Evolutionary conservation across 2,888 invertebrate genomes (phyloP), one percentile per base, ranked within the genome.

Genomic region (Caenorhabditis sulstoni): DNA sequence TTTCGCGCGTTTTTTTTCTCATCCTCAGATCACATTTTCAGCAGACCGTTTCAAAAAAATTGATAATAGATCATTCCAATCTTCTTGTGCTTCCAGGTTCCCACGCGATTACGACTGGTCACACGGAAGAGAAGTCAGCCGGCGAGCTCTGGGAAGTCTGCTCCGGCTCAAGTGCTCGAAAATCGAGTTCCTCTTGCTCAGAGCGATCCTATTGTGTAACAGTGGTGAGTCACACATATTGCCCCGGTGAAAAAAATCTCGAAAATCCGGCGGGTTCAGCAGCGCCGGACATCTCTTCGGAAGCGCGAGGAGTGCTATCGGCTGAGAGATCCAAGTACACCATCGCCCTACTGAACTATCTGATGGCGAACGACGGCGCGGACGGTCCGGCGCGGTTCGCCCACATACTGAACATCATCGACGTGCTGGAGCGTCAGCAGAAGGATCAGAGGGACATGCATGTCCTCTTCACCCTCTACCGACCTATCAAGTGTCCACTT

Each of bases 101-200:
- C 68, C 68, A 0, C n/a, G n/a, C n/a, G n/a, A n/a, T n/a, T n/a
- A n/a, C 29, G 29, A 29, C 7, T 29, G 3, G 29, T 3, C 29
- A 7, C 29, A 29, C 29, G 29, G 4, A 7, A 29, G 7, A 29
- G 29, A 29, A 7, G 7, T 29, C 29, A 29, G 29, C 29, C 29
- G 29, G 4, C 22, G 73, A 50, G 64, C 73, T 11, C 49, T 73
- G 7, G 50, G 12, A 0, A 50, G 50, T 14, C 22, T 73, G 50
- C 47, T 64, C 22, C 73, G 73, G 4, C 35, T 64, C 64, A 41
- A 64, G 7, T 64, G 55, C 44, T 57, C 57, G 0, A 68, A 68
- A 70, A 52, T 77, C 3, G 76, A 77, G 20, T 77, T 70, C n/a
- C 20, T 77, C 9, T 16, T 77, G n/a, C 58, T 77, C 3, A 16